Conservation (phyloP, 2,113 vertebrate genomes). For the Oplegnathus fasciatus region DNA sequence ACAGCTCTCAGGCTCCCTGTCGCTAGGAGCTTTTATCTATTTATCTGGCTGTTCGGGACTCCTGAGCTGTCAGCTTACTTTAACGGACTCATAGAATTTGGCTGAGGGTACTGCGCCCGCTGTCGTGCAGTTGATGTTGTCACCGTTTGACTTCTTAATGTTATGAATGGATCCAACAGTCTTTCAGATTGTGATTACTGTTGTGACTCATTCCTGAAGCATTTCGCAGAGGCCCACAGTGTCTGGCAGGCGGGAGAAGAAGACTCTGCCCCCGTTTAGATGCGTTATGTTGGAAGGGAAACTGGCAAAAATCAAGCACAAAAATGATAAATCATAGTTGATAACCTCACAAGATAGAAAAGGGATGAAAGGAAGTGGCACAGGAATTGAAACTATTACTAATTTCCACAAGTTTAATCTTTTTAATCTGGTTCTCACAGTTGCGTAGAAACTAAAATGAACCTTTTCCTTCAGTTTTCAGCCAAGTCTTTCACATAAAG, state of each 20-base stretch:
- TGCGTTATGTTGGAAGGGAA: neutral
- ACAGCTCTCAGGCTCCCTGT: slow-evolving; percentile 40
- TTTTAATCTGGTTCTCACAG: neutral
- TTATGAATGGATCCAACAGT: slow-evolving; percentile 36
- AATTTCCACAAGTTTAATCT: neutral
- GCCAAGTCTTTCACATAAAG: neutral
- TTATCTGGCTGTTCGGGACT: slow-evolving; percentile 55
- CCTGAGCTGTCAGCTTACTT: slow-evolving; percentile 57
- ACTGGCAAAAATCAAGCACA: neutral
- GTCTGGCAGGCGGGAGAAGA: too few relatives aligned
- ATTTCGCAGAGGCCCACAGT: neutral
- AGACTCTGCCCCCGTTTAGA: neutral
- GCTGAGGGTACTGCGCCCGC: slow-evolving; percentile 39
- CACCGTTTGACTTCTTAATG: slow-evolving; percentile 34
- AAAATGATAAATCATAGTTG: neutral
- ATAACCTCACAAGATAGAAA: neutral
- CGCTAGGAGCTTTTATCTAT: slow-evolving; percentile 61
- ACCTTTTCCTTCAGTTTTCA: neutral
- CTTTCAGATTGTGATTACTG: slow-evolving; percentile 26
- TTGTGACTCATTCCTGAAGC: neutral
- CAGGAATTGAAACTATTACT: neutral
- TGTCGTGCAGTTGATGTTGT: slow-evolving; percentile 30
- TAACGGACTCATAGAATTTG: slow-evolving; percentile 47
- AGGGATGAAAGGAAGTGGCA: neutral
- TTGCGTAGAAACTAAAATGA: neutral